These are phyloP conservation scores for Tyrophagus putrescentiae DNA, from an alignment of 1,140 invertebrate genomes.

Conservation along the genomic window DNA sequence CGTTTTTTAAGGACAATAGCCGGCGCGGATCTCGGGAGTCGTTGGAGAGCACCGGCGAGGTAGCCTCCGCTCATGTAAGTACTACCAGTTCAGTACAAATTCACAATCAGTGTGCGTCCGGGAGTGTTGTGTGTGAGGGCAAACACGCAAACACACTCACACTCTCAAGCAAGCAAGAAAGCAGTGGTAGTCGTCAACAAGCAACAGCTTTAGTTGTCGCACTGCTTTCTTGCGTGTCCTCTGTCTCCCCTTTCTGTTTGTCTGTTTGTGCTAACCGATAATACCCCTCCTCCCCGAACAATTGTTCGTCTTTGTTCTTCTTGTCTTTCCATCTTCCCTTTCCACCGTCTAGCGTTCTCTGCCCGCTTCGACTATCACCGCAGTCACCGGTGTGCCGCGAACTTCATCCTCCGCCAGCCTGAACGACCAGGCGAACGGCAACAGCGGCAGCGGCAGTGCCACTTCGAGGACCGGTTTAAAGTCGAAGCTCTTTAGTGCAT, in stretches of 20 bases:
- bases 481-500: constrained; percentile 46
- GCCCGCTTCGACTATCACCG: constrained; percentile 30
- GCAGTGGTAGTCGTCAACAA: not conserved
- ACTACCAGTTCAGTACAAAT: not conserved
- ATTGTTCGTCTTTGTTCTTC: constrained; percentile 17
- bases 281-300: constrained; percentile 12
- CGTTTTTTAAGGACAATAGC: constrained; percentile 34
- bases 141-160: too few relatives aligned
- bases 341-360: constrained; percentile 23
- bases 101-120: not conserved
- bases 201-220: not conserved
- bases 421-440: constrained; percentile 22
- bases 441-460: constrained; percentile 34
- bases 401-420: constrained; percentile 22
- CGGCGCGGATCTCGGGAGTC: constrained; percentile 45
- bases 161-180: not conserved
- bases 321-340: not conserved
- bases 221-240: constrained; percentile 10
- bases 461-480: constrained; percentile 39
- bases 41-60: constrained; percentile 40
- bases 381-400: constrained; percentile 32
- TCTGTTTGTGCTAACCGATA: not conserved
- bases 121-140: not conserved
- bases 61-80: not conserved
- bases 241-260: not conserved